Conservation (phyloP, 2,888 invertebrate genomes). For the Acrobeloides nanus region DNA sequence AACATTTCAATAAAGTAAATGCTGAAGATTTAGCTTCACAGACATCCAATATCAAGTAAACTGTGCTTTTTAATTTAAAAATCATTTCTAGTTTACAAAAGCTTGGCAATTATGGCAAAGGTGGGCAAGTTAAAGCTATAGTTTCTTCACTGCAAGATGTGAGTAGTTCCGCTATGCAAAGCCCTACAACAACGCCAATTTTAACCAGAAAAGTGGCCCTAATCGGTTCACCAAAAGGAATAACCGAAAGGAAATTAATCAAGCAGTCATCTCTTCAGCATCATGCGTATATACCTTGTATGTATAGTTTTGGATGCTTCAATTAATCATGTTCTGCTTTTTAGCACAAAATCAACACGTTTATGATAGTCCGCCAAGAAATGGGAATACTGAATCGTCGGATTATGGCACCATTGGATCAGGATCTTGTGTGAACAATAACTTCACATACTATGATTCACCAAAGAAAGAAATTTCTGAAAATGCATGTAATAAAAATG, state of each 20-base stretch:
- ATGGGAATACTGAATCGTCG: constrained; percentile 5
- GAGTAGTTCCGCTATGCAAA: constrained; percentile 17
- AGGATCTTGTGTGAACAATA: too few species aligned
- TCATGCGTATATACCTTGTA: constrained; percentile 12
- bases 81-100: too few species aligned
- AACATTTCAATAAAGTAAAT: constrained; percentile 1
- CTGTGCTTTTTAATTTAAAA: too few species aligned
- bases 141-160: constrained; percentile 27
- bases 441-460: too few species aligned
- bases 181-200: constrained; percentile 25
- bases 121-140: too few species aligned
- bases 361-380: constrained; percentile 17
- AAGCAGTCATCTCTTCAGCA: constrained; percentile 19
- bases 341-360: constrained; percentile 17
- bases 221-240: constrained; percentile 15
- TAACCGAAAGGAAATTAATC: constrained; percentile 13
- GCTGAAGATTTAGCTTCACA: constrained; percentile 2
- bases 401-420: constrained; percentile 13
- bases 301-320: constrained; percentile 3
- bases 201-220: constrained; percentile 17
- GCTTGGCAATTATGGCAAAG: too few species aligned
- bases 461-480: too few species aligned
- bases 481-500: too few species aligned
- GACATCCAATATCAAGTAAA: constrained; percentile 10
- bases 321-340: constrained; percentile 5